Percentiles rank a stretch among this genome's conserved stretches.
These are phyloP conservation scores for Ormyrus rosae DNA, from an alignment of 2,888 invertebrate species.

Conservation along the genomic window DNA sequence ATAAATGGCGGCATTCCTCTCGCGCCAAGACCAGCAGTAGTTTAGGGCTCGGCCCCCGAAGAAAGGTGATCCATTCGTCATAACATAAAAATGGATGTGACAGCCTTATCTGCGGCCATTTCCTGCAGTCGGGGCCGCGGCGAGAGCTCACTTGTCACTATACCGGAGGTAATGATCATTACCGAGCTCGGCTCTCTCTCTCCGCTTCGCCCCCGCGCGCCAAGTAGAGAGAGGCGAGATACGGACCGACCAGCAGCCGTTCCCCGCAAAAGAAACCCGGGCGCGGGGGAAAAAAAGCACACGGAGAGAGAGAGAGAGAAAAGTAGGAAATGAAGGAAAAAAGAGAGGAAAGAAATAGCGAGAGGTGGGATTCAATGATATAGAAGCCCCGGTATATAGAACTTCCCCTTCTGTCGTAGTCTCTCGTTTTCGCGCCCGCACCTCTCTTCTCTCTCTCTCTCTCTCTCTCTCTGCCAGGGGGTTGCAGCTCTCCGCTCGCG, in stretches of 20 bases:
- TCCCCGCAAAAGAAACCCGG: slow-evolving; percentile 28
- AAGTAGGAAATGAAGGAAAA: slow-evolving; percentile 53
- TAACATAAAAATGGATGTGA: slow-evolving; percentile 73
- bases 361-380: slow-evolving; percentile 54
- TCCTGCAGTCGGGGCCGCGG: slow-evolving; percentile 68
- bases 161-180: slow-evolving; percentile 75
- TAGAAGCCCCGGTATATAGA: slow-evolving; percentile 44
- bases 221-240: slow-evolving; percentile 57
- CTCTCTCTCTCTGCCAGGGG: slow-evolving; percentile 7
- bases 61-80: slow-evolving; percentile 72
- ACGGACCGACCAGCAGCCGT: slow-evolving; percentile 34
- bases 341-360: slow-evolving; percentile 45
- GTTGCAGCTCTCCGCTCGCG: slow-evolving; percentile 55
- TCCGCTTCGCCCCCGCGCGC: slow-evolving; percentile 21
- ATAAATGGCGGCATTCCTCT: slow-evolving; percentile 17
- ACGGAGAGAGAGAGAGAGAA: slow-evolving; percentile 45
- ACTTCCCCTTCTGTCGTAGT: slow-evolving; percentile 53
- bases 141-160: slow-evolving; percentile 72
- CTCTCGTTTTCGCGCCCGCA: slow-evolving; percentile 2
- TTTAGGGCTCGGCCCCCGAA: slow-evolving; percentile 33
- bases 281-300: slow-evolving; percentile 16
- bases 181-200: slow-evolving; percentile 58
- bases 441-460: not conserved
- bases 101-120: slow-evolving; percentile 74
- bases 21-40: not conserved